These are phyloP conservation scores for Pseudorhombus dupliciocellatus DNA, from an alignment of 2,113 vertebrate species.

Conservation along the genomic window DNA sequence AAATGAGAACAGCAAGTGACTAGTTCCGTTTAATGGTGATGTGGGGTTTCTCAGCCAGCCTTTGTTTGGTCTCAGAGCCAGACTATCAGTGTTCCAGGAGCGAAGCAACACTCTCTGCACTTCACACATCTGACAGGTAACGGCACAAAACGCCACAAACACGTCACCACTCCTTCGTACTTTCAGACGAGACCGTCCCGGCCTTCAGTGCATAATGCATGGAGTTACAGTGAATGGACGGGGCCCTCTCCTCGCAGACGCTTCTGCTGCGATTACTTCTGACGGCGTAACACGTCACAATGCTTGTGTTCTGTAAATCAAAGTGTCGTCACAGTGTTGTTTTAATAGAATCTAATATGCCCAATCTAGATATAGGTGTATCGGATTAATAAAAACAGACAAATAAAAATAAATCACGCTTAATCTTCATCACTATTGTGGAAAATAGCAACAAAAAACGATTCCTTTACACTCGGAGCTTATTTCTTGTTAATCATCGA, in stretches of 20 bases:
- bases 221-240: slow-evolving; percentile 35
- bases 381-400: not conserved
- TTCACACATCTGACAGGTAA: slow-evolving; percentile 76
- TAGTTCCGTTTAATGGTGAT: slow-evolving; percentile 44
- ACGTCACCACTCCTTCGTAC: slow-evolving; percentile 43
- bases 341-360: slow-evolving; percentile 14
- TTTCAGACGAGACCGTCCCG: slow-evolving; percentile 44
- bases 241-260: not conserved
- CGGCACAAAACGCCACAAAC: slow-evolving; percentile 51
- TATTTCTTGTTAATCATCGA: slow-evolving; percentile 2
- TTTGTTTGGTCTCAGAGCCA: slow-evolving; percentile 59
- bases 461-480: not conserved
- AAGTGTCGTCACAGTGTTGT: slow-evolving; percentile 65
- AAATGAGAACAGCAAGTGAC: slow-evolving; percentile 37
- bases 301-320: slow-evolving; percentile 32
- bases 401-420: no score
- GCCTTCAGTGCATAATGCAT: slow-evolving; percentile 41
- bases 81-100: slow-evolving; percentile 78
- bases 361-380: slow-evolving; percentile 13
- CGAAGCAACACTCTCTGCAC: slow-evolving; percentile 69
- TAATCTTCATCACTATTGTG: slow-evolving; percentile 5
- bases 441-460: slow-evolving; percentile 4
- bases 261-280: slow-evolving; percentile 1
- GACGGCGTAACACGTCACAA: slow-evolving; percentile 14
- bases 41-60: slow-evolving; percentile 32